Evolutionary conservation across 2,888 invertebrate genomes (phyloP).

Genomic region (Eupithecia centaureata): DNA sequence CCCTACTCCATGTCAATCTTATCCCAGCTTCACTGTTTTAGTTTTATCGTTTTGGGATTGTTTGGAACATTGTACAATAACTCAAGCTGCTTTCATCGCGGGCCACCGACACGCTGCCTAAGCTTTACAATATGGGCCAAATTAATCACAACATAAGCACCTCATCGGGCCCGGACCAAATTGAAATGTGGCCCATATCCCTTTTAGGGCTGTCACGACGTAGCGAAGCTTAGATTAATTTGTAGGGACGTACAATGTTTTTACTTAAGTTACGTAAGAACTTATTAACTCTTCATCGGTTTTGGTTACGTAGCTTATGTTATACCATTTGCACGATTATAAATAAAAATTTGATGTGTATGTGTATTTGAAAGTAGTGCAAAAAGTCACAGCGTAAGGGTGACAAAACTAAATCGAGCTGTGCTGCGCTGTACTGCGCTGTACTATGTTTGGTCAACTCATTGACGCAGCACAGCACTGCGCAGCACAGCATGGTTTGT

Average conservation of each 20-base stretch:
- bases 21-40: not conserved
- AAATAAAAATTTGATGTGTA: too few species aligned
- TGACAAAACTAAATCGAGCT: too few species aligned
- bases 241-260: not conserved
- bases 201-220: conserved; percentile 33
- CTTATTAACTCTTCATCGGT: not conserved
- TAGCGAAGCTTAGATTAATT: not conserved
- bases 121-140: conserved; percentile 24
- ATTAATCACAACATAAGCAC: conserved; percentile 40
- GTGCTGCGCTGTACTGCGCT: too few species aligned
- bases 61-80: conserved; percentile 9
- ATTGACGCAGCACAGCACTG: too few species aligned
- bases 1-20: not conserved
- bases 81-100: not conserved
- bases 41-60: conserved; percentile 6
- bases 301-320: not conserved
- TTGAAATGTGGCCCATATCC: conserved; percentile 49
- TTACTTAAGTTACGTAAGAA: not conserved
- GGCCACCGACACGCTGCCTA: not conserved
- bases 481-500: too few species aligned
- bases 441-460: too few species aligned
- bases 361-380: too few species aligned
- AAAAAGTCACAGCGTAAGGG: too few species aligned
- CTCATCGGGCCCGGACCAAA: conserved; percentile 42
- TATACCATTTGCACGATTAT: not conserved